A percentile compares a stretch with the other conserved stretches of the same genome.
These are phyloP conservation scores for Poecilobothrus nobilitatus DNA, from an alignment of 2,888 invertebrate species.

Conservation along the genomic window DNA sequence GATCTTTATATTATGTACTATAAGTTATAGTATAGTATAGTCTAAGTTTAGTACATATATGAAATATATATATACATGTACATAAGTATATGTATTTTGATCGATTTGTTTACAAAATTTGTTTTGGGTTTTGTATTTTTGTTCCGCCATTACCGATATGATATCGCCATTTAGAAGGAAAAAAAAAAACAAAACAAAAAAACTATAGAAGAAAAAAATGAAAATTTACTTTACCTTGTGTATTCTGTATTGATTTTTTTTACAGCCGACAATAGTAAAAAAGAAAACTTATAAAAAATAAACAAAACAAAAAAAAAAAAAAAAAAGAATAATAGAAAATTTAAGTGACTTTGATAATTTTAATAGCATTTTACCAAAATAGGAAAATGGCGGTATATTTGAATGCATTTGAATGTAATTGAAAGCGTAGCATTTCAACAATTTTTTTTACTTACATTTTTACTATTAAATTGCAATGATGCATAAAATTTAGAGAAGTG, in stretches of 20 bases:
- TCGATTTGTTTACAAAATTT: too few species aligned
- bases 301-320: background rate
- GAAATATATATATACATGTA: too few species aligned
- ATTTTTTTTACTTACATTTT: background rate
- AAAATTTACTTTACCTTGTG: background rate
- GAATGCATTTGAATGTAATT: too few species aligned
- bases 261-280: background rate
- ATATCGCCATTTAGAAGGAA: too few species aligned
- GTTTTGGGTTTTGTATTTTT: too few species aligned
- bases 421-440: too few species aligned
- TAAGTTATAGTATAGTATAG: too few species aligned
- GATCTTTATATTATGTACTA: too few species aligned
- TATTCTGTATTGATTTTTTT: background rate
- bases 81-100: too few species aligned
- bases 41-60: too few species aligned
- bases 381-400: background rate
- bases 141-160: too few species aligned
- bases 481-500: background rate
- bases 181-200: background rate
- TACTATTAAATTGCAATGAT: background rate
- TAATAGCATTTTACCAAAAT: conserved; percentile 1
- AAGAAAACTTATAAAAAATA: background rate
- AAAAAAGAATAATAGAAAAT: background rate
- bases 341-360: background rate
- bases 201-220: too few species aligned